Percentiles rank a stretch among this genome's conserved stretches.
Evolutionary conservation across 2,888 invertebrate genomes (phyloP).

Genomic region (Copidosoma aretas): DNA sequence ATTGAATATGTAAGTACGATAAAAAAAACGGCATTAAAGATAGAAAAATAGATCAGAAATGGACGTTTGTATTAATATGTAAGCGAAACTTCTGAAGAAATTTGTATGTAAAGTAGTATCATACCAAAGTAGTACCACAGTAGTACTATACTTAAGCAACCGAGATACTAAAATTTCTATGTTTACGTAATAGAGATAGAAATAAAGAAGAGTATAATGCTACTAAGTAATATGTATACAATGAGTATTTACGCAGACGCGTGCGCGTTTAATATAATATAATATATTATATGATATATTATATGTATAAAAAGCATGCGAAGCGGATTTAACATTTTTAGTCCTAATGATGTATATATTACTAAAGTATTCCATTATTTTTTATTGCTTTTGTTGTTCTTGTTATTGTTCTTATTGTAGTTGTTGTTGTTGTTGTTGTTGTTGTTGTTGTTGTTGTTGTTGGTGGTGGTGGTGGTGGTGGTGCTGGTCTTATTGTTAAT

Average conservation of each 20-base stretch:
- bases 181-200: constrained; percentile 34
- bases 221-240: constrained; percentile 33
- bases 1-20: constrained; percentile 26
- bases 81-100: constrained; percentile 33
- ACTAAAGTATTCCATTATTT: constrained; percentile 15
- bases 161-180: constrained; percentile 38
- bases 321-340: constrained; percentile 41
- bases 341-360: constrained; percentile 30
- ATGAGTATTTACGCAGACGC: constrained; percentile 40
- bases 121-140: not conserved
- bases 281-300: constrained; percentile 9
- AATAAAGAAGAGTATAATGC: constrained; percentile 31
- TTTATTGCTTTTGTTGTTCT: constrained; percentile 18
- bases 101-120: constrained; percentile 22
- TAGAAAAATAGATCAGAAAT: constrained; percentile 36
- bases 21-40: constrained; percentile 30
- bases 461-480: too few species aligned
- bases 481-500: too few species aligned
- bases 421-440: too few species aligned
- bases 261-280: constrained; percentile 39
- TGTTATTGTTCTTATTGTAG: not conserved
- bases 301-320: constrained; percentile 35
- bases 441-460: too few species aligned
- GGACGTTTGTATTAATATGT: constrained; percentile 37
- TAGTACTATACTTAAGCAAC: constrained; percentile 25